Conservation (phyloP, 1,140 invertebrate species). For the Neodiprion pinetum region DNA sequence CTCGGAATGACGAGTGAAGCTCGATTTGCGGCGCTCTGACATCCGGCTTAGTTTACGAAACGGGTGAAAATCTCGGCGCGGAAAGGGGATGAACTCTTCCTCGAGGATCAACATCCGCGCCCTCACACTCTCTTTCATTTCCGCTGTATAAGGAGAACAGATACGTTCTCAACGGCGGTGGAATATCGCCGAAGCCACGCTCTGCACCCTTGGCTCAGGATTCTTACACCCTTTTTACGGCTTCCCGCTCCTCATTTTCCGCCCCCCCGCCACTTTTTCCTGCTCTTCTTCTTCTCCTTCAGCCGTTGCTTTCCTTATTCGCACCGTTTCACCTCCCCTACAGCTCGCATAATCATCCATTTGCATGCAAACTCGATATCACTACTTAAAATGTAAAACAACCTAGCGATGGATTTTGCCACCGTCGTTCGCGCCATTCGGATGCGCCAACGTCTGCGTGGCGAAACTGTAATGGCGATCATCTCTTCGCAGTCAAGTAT, state of each 20-base stretch:
- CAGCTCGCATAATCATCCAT: constrained; percentile 54
- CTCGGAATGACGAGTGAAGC: too few relatives aligned
- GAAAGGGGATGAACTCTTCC: background rate
- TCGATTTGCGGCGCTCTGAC: too few relatives aligned
- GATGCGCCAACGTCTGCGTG: background rate
- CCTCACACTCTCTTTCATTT: too few relatives aligned
- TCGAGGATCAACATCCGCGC: too few relatives aligned
- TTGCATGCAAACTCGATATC: constrained; percentile 61
- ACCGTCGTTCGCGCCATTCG: background rate
- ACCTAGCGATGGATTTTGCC: constrained; percentile 26
- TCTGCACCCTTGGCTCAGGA: too few relatives aligned
- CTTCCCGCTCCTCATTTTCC: background rate
- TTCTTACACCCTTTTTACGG: too few relatives aligned
- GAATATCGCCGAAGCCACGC: too few relatives aligned
- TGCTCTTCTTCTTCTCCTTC: constrained; percentile 19
- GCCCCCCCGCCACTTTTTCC: constrained; percentile 17
- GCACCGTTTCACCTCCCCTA: constrained; percentile 4
- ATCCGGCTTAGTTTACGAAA: too few relatives aligned
- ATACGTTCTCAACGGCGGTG: too few relatives aligned
- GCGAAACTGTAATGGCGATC: too few relatives aligned
- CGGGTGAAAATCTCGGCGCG: background rate
- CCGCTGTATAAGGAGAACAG: too few relatives aligned
- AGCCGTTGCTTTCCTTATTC: background rate
- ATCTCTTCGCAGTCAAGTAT: too few relatives aligned
- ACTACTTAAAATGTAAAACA: constrained; percentile 62